Evolutionary conservation across 2,797 vertebrate species (phyloP).

Genomic region (Leptodactylus fallax): DNA sequence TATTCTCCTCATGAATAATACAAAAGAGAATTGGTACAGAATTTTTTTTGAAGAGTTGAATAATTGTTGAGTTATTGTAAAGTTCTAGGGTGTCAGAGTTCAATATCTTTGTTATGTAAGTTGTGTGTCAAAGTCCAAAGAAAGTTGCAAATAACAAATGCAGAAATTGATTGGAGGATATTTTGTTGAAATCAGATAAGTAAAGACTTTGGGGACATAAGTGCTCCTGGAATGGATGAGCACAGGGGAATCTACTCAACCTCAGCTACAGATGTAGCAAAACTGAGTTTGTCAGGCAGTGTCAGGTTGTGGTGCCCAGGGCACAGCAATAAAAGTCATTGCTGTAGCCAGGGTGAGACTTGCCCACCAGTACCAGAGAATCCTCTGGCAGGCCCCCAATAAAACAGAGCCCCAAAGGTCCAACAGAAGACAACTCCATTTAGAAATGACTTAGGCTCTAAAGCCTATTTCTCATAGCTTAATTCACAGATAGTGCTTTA

Average conservation of each 20-base stretch:
- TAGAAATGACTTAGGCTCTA: too few relatives aligned
- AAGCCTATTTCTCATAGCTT: too few relatives aligned
- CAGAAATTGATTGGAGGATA: background rate
- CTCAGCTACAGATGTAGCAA: too few relatives aligned
- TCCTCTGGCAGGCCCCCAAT: too few relatives aligned
- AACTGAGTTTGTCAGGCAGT: background rate
- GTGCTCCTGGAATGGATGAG: background rate
- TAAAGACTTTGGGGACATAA: background rate
- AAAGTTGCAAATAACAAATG: background rate
- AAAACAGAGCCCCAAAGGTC: too few relatives aligned
- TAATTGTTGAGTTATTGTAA: slow-evolving; percentile 29
- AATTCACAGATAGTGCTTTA: too few relatives aligned
- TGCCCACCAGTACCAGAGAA: too few relatives aligned
- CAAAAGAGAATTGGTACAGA: slow-evolving; percentile 42
- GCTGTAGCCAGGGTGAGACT: too few relatives aligned
- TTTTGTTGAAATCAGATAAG: too few relatives aligned
- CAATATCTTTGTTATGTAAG: background rate
- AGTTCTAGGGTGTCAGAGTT: background rate
- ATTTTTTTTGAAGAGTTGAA: slow-evolving; percentile 31
- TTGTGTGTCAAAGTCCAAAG: background rate
- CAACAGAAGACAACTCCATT: too few relatives aligned
- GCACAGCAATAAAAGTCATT: too few relatives aligned
- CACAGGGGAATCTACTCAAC: background rate
- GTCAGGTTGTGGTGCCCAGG: too few relatives aligned
- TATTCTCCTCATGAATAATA: slow-evolving; percentile 45